Conservation (phyloP, 1,140 invertebrate genomes). For the Pteromalus puparum region DNA sequence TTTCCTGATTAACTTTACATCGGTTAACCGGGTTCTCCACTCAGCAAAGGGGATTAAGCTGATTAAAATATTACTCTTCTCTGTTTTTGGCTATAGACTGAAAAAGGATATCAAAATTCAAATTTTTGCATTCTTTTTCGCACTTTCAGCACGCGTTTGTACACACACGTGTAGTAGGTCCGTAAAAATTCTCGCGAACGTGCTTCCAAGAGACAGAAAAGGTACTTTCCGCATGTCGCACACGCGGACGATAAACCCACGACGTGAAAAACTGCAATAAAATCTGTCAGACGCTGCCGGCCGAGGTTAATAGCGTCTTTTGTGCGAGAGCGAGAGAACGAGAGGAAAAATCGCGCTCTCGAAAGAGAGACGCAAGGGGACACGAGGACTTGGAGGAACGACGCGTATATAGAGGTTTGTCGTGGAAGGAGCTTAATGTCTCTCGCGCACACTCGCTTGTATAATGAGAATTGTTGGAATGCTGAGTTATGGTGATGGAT, state of each 20-base stretch:
- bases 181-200: no score
- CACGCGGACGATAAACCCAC: background rate
- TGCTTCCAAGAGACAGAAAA: no score
- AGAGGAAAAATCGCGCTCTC: background rate
- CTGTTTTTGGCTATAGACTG: no score
- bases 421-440: background rate
- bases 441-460: background rate
- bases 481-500: background rate
- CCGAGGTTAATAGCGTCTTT: conserved; percentile 34
- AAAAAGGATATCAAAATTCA: no score
- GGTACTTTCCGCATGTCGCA: background rate
- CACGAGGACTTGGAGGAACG: conserved; percentile 12
- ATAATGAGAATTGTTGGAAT: background rate
- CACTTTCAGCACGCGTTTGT: no score
- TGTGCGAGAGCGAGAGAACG: conserved; percentile 5
- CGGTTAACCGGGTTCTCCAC: no score
- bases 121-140: no score
- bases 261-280: conserved; percentile 28
- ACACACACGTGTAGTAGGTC: no score
- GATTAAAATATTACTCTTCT: no score
- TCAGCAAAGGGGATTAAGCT: no score
- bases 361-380: background rate
- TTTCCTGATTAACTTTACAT: no score
- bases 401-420: background rate
- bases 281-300: conserved; percentile 13